Evolutionary conservation across 2,888 invertebrate species (phyloP).

Genomic region (Stegophylla sp.): DNA sequence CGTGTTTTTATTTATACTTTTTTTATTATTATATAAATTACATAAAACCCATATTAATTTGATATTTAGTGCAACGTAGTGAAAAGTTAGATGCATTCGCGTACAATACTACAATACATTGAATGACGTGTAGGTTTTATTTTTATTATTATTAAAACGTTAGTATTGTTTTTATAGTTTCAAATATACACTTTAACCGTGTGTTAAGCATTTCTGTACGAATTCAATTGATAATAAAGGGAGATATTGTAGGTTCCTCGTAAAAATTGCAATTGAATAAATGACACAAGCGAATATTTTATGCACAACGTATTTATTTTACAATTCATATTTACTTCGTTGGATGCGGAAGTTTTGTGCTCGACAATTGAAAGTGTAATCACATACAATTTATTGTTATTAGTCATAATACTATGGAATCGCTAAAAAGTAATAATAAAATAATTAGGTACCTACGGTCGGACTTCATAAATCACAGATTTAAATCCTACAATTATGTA

Average conservation of each 20-base stretch:
- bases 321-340: not conserved
- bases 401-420: not conserved
- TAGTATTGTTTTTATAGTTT: not conserved
- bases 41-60: constrained; percentile 2
- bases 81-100: too few relatives aligned
- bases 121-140: too few relatives aligned
- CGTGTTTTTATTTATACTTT: not conserved
- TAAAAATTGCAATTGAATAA: not conserved
- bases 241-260: not conserved
- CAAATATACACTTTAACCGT: too few relatives aligned
- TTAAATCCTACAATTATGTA: too few relatives aligned
- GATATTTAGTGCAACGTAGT: not conserved
- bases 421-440: not conserved
- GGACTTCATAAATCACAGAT: too few relatives aligned
- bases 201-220: too few relatives aligned
- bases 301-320: not conserved
- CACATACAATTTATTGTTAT: not conserved
- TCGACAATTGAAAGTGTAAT: not conserved
- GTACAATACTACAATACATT: too few relatives aligned
- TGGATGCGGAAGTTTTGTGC: not conserved
- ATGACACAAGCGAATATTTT: not conserved
- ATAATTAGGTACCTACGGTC: not conserved
- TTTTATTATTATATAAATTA: not conserved
- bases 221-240: not conserved
- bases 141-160: too few relatives aligned